These are phyloP conservation scores for Corythornis cristatus DNA, from an alignment of 2,113 vertebrate species.

Conservation along the genomic window DNA sequence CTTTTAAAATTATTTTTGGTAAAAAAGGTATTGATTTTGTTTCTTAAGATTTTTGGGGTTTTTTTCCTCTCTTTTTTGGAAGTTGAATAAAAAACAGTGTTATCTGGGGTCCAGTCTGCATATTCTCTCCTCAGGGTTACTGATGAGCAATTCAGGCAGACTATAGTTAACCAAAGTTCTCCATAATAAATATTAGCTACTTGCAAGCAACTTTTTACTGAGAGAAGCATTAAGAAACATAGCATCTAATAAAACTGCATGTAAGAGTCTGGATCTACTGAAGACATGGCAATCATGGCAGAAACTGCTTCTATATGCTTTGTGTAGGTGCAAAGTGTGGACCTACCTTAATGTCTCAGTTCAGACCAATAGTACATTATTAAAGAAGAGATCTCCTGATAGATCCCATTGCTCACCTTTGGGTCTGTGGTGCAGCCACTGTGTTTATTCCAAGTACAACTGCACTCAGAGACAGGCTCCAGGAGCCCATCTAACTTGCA, in stretches of 20 bases:
- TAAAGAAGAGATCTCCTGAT: neutral
- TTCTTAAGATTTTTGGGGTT: neutral
- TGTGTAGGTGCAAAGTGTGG: neutral
- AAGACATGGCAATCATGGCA: neutral
- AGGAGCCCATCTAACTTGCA: neutral
- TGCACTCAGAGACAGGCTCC: fast-evolving
- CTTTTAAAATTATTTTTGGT: neutral
- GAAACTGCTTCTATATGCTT: neutral
- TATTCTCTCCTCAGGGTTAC: neutral
- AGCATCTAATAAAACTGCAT: neutral
- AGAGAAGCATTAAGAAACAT: neutral
- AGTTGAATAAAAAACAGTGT: neutral
- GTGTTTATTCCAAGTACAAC: neutral
- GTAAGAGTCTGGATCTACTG: neutral
- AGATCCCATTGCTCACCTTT: neutral
- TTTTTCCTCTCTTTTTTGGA: neutral
- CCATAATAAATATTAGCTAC: neutral
- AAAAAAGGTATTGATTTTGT: neutral
- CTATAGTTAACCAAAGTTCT: neutral
- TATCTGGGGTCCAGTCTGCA: neutral
- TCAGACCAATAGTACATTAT: neutral
- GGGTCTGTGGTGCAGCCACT: neutral
- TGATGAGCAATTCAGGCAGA: neutral
- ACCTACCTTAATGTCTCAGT: no score
- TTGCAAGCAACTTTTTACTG: neutral